Conservation (phyloP, 2,797 vertebrate species). For the Gallinago solitaria region DNA sequence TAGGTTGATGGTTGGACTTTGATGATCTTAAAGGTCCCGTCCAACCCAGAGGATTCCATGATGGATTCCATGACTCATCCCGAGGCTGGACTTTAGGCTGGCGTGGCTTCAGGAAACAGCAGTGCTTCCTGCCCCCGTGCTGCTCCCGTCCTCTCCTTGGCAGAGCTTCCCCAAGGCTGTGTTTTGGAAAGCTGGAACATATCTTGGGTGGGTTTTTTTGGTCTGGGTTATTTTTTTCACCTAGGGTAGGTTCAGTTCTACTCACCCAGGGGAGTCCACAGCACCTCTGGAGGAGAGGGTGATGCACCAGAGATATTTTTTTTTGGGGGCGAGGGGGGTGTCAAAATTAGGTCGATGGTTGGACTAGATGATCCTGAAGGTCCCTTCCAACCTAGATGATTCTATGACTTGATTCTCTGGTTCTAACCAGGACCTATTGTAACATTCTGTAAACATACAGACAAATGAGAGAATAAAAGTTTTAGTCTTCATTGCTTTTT, state of each 20-base stretch:
- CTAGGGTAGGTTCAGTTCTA: not conserved
- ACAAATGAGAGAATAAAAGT: not conserved
- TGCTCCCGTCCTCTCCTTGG: not conserved
- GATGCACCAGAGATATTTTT: too few relatives aligned
- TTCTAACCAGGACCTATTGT: not conserved
- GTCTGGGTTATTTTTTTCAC: not conserved
- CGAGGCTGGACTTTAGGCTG: not conserved
- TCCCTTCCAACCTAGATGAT: too few relatives aligned
- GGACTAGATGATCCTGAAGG: too few relatives aligned
- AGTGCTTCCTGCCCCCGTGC: fast-evolving
- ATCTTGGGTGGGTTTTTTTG: not conserved
- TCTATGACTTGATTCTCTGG: too few relatives aligned
- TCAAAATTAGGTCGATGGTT: too few relatives aligned
- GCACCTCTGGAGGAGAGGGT: not conserved
- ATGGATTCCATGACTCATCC: not conserved
- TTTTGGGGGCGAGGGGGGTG: too few relatives aligned
- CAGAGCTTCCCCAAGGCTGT: not conserved
- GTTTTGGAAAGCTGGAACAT: not conserved
- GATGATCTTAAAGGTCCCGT: too few relatives aligned
- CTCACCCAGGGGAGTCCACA: fast-evolving
- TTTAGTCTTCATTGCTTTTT: not conserved
- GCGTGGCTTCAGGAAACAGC: not conserved
- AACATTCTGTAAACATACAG: not conserved
- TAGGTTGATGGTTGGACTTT: too few relatives aligned
- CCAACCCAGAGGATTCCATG: too few relatives aligned